Base-by-base conservation (phyloP, 2,113 vertebrate genomes). In the Vanacampus margaritifer region DNA sequence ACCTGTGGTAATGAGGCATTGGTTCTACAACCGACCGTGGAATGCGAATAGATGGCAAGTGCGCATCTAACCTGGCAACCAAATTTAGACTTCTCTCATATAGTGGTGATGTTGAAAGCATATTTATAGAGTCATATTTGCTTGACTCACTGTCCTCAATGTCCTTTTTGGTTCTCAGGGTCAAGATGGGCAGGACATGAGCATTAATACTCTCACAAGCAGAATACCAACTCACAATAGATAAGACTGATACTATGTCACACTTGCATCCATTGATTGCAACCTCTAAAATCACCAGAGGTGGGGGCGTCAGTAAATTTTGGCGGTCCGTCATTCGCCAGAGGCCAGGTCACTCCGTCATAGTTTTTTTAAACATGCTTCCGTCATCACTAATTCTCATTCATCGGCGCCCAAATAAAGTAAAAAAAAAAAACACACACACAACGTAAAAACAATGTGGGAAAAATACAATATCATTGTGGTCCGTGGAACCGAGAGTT, bases 31-130 rank as follows among this genome's bases (percentile, higher is more conserved):
- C 10, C 68, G 65, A 81, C 71, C 69, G 58, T 46, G 65, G 77
- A 70, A 81, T 36, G 26, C 71, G 75, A 87, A 84, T 84, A 86
- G 69, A 76, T 66, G 68, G 63, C 24, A 66, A 79, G 76, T 79
- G 57, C 65, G 57, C 61, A 45, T 72, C 46, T 26, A 56, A 75
- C 68, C 66, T 68, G 65, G 71, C 67, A 78, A 65, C 68, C 60
- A 50, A 36, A 64, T 46, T 60, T 23, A 56, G 46, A 71, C 58
- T 62, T 76, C 71, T 68, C 68, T 79, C 71, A 69, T 57, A 28
- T 9, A 16, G 5, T 3, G 1, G 36, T 35, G 10, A 67, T 59
- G 43, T 57, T 17, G 45, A 68, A 19, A 28, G 64, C 6, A 35
- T 35, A 19, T 62, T 57, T 65, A 26, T 26, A 7, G 36, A 57